Evolutionary conservation across 1,140 invertebrate species (phyloP).

Genomic region (Leptinotarsa defecta): DNA sequence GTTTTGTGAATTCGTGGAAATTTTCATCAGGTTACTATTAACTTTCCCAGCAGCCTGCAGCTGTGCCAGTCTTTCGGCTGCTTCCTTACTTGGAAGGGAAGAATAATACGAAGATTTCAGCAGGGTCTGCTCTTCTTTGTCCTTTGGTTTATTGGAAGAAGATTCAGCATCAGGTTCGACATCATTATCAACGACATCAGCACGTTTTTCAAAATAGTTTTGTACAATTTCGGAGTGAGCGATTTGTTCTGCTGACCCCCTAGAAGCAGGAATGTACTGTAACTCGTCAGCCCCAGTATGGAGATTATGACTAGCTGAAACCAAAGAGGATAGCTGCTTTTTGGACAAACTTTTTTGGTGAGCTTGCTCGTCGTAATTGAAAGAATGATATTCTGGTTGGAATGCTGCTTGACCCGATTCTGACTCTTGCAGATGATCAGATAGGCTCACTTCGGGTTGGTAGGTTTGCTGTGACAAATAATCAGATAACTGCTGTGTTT

Average conservation of each 20-base stretch:
- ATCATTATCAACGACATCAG: conserved; percentile 35
- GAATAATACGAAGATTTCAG: conserved; percentile 51
- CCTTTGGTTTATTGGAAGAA: conserved; percentile 5
- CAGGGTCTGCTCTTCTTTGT: conserved; percentile 8
- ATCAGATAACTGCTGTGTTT: neutral
- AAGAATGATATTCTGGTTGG: conserved; percentile 42
- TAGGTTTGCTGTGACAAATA: conserved; percentile 10
- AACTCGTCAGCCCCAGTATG: conserved; percentile 18
- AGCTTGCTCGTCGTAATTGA: conserved; percentile 43
- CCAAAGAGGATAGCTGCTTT: conserved; percentile 22
- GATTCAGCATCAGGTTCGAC: conserved; percentile 41
- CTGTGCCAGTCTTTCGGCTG: conserved; percentile 60
- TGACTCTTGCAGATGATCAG: neutral
- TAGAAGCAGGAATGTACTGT: conserved; percentile 1
- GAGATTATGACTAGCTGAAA: conserved; percentile 36
- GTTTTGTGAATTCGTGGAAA: neutral
- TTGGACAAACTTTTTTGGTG: conserved; percentile 34
- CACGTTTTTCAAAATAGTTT: conserved; percentile 44
- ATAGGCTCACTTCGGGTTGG: neutral
- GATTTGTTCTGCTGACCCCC: conserved; percentile 31
- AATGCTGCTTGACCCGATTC: conserved; percentile 26
- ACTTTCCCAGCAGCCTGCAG: conserved; percentile 61
- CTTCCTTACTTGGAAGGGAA: conserved; percentile 59
- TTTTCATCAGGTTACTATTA: conserved; percentile 45
- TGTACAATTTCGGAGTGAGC: conserved; percentile 45